Conservation (phyloP, 2,797 vertebrate species). For the Ctenopoma multispine region DNA sequence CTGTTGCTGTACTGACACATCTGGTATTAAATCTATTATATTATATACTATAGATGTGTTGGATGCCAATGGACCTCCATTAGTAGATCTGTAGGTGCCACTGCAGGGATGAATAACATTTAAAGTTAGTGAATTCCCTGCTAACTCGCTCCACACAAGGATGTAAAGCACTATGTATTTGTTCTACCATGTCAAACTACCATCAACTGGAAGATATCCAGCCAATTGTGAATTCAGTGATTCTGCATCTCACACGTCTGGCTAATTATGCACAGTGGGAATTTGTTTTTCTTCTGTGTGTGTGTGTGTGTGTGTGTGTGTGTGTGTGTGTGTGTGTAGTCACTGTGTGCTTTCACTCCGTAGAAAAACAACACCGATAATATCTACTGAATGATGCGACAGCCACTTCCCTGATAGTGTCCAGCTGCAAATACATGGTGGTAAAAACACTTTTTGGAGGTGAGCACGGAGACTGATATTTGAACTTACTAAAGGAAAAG, state of each 20-base stretch:
- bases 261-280: slow-evolving; percentile 72
- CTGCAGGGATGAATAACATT: slow-evolving; percentile 26
- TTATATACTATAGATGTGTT: not conserved
- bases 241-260: slow-evolving; percentile 46
- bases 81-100: slow-evolving; percentile 24
- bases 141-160: slow-evolving; percentile 23
- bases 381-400: slow-evolving; percentile 22
- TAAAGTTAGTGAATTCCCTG: slow-evolving; percentile 58
- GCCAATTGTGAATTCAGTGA: slow-evolving; percentile 55
- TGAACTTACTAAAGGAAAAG: slow-evolving; percentile 2
- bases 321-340: not conserved
- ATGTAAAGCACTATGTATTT: slow-evolving; percentile 38
- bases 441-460: not conserved
- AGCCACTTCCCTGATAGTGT: slow-evolving; percentile 14
- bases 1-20: not conserved
- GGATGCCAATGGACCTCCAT: slow-evolving; percentile 1
- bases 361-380: slow-evolving; percentile 34
- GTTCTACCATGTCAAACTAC: slow-evolving; percentile 26
- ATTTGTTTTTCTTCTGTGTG: slow-evolving; percentile 2
- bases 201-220: slow-evolving; percentile 45
- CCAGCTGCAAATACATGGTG: slow-evolving; percentile 18
- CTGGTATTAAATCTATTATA: too few relatives aligned
- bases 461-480: not conserved
- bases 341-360: slow-evolving; percentile 22
- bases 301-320: slow-evolving; percentile 2